These are phyloP conservation scores for Labeo catla DNA, from an alignment of 2,113 vertebrate species.

Conservation along the genomic window DNA sequence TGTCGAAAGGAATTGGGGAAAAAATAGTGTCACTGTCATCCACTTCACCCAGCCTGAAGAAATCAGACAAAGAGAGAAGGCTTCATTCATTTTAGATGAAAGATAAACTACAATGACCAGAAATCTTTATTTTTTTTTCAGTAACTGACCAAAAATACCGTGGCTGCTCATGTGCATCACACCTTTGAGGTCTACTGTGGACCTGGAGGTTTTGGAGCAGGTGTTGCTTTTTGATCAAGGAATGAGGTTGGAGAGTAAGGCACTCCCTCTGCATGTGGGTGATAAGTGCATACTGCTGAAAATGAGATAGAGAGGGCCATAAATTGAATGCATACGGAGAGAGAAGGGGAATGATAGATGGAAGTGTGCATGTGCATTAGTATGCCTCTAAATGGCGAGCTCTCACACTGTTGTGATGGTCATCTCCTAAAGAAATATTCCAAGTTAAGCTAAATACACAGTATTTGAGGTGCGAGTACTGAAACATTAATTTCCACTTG, in stretches of 20 bases:
- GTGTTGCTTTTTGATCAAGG: slow-evolving; percentile 45
- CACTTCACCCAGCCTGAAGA: not conserved
- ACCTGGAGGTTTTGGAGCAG: not conserved
- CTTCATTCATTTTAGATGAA: slow-evolving; percentile 43
- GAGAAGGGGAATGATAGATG: not conserved
- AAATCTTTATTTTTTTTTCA: slow-evolving; percentile 53
- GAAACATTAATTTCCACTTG: not conserved
- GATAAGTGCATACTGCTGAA: slow-evolving; percentile 10
- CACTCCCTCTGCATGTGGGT: slow-evolving; percentile 14
- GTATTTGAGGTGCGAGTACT: not conserved
- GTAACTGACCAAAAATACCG: slow-evolving; percentile 35
- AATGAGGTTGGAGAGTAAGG: slow-evolving; percentile 22
- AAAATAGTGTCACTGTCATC: not conserved
- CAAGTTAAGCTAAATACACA: not conserved
- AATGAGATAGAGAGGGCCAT: slow-evolving; percentile 27
- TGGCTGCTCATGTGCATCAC: slow-evolving; percentile 44
- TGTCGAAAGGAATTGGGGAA: not conserved
- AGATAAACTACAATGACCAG: slow-evolving; percentile 56
- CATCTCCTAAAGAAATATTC: slow-evolving; percentile 55
- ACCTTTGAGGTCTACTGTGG: slow-evolving; percentile 33
- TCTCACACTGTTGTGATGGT: slow-evolving; percentile 54
- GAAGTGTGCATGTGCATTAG: slow-evolving; percentile 5
- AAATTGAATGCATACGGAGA: not conserved
- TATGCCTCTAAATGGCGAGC: slow-evolving; percentile 31
- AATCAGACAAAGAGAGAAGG: not conserved